These are phyloP conservation scores for Lissocephala sabroskyi DNA, from an alignment of 2,888 invertebrate genomes.

Conservation along the genomic window DNA sequence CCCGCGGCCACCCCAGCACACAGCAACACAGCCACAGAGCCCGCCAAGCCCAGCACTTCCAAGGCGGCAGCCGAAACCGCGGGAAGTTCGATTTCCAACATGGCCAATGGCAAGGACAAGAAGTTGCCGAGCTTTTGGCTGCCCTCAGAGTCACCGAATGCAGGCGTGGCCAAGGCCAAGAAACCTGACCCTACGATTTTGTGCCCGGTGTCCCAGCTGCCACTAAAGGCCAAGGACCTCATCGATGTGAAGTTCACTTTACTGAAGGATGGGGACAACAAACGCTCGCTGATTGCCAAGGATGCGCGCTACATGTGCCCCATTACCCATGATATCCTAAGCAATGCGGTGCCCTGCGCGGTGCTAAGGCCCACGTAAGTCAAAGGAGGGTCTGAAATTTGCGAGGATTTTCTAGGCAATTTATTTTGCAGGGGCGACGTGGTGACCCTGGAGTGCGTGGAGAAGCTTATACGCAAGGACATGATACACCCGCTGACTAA, in stretches of 20 bases:
- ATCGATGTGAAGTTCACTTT: conserved; percentile 94
- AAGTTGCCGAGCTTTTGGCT: conserved; percentile 97
- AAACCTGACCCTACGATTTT: conserved; percentile 80
- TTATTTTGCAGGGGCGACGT: conserved; percentile 87
- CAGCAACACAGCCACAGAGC: conserved; percentile 9
- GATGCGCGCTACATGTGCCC: conserved; percentile 97
- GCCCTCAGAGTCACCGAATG: conserved; percentile 92
- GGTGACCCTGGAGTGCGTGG: conserved; percentile 96
- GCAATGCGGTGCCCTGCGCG: conserved; percentile 95
- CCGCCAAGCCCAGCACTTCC: conserved; percentile 36
- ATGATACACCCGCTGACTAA: conserved; percentile 96
- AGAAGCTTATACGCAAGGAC: conserved; percentile 96
- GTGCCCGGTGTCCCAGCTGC: conserved; percentile 89
- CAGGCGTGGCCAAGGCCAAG: conserved; percentile 79
- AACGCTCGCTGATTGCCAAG: conserved; percentile 88
- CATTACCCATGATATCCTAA: conserved; percentile 95
- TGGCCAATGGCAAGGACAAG: conserved; percentile 84
- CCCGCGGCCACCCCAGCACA: conserved; percentile 52
- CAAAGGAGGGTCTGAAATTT: neutral
- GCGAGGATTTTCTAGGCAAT: neutral
- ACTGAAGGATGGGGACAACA: conserved; percentile 90
- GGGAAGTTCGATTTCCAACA: conserved; percentile 81
- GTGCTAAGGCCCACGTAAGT: conserved; percentile 90
- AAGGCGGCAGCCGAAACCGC: conserved; percentile 52
- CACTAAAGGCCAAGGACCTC: conserved; percentile 92